Conservation (phyloP, 2,113 vertebrate species). For the Caloenas nicobarica region DNA sequence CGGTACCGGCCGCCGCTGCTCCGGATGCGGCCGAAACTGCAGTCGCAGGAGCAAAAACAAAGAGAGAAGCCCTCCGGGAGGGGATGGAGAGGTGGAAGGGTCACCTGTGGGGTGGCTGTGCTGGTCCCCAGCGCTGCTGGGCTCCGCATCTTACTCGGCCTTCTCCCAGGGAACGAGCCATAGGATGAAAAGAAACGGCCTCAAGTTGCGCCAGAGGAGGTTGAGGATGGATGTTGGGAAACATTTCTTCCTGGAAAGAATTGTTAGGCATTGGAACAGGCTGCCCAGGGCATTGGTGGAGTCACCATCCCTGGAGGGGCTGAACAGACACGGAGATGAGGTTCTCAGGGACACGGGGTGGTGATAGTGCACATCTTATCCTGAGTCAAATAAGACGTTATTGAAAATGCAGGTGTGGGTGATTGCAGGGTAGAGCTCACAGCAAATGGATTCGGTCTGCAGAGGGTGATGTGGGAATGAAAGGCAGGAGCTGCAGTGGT, state of each 20-base stretch:
- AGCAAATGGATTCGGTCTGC: not conserved
- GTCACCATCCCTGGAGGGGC: no score
- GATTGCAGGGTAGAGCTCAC: not conserved
- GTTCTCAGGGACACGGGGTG: no score
- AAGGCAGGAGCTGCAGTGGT: not conserved
- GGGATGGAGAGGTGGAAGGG: no score
- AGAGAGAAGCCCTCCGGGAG: not conserved
- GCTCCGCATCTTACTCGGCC: not conserved
- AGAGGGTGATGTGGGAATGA: accelerated
- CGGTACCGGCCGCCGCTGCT: not conserved
- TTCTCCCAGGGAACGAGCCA: no score
- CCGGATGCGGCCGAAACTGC: not conserved
- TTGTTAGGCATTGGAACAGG: no score
- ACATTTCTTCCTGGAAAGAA: no score
- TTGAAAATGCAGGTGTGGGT: not conserved
- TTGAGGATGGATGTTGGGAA: no score
- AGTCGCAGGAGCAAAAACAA: accelerated
- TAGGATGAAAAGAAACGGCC: no score
- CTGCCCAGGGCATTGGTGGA: not conserved
- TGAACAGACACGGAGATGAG: no score
- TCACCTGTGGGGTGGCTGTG: no score
- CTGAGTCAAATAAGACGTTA: not conserved
- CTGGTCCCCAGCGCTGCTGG: no score
- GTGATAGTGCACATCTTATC: not conserved
- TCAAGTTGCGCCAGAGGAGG: no score